phyloP scores from a whole-genome alignment of 2,888 invertebrate genomes.

The Cybosia mesomella region DNA sequence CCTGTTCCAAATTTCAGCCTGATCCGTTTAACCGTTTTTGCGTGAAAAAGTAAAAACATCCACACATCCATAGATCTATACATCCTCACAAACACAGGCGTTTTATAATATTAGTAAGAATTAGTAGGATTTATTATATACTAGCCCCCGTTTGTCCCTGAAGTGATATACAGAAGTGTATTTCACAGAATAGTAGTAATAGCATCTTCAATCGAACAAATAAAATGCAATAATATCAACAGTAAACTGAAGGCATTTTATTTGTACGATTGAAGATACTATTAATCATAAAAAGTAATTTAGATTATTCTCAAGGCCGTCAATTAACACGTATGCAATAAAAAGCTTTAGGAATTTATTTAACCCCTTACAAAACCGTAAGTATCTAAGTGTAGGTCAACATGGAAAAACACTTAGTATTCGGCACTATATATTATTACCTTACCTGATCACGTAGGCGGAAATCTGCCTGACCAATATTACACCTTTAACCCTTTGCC shows the following conservation, averaged over 20 bases:
- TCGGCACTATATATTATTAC: slow-evolving; percentile 63
- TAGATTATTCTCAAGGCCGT: slow-evolving; percentile 21
- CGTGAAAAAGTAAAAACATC: too few species aligned
- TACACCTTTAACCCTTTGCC: slow-evolving; percentile 73
- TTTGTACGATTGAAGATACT: too few species aligned
- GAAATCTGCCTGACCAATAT: slow-evolving; percentile 80
- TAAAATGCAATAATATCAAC: background rate
- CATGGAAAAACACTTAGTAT: slow-evolving; percentile 72
- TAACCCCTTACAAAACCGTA: slow-evolving; percentile 58
- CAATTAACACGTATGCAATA: slow-evolving; percentile 34
- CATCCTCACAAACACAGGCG: too few species aligned
- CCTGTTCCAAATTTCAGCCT: too few species aligned
- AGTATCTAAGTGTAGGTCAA: slow-evolving; percentile 55
- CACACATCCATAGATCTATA: too few species aligned
- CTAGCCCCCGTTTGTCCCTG: too few species aligned
- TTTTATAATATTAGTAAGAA: too few species aligned
- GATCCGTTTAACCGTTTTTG: too few species aligned
- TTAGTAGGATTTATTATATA: too few species aligned
- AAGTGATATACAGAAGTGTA: too few species aligned
- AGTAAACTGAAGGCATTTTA: background rate
- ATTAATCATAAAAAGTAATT: slow-evolving; percentile 9
- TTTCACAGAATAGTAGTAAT: background rate
- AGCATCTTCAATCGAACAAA: background rate
- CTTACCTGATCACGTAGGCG: slow-evolving; percentile 69
- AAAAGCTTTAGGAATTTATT: slow-evolving; percentile 50